phyloP scores from a whole-genome alignment of 2,888 invertebrate species.

The Synanthedon tipuliformis region DNA sequence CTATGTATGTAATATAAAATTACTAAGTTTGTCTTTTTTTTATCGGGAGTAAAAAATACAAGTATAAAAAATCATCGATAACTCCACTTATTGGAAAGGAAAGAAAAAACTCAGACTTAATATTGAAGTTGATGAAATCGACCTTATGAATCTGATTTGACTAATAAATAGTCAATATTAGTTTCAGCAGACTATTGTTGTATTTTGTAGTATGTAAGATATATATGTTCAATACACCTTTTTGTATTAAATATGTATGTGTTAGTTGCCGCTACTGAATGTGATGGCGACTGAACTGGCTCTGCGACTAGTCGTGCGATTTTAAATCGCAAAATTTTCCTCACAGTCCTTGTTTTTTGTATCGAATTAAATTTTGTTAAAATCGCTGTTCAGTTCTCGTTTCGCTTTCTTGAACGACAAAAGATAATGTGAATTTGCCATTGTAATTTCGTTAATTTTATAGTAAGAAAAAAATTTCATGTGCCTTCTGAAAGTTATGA shows the following conservation, averaged over 20 bases:
- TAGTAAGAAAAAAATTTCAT: constrained; percentile 60
- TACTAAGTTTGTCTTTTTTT: too few species aligned
- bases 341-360: too few species aligned
- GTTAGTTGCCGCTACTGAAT: background rate
- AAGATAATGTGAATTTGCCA: constrained; percentile 3
- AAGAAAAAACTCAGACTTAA: too few species aligned
- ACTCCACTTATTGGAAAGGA: too few species aligned
- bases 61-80: too few species aligned
- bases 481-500: constrained; percentile 65
- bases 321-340: background rate
- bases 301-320: background rate
- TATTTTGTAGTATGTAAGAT: constrained; percentile 62
- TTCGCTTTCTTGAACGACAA: background rate
- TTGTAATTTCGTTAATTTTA: constrained; percentile 40
- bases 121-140: too few species aligned
- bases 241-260: constrained; percentile 17
- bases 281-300: background rate
- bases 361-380: too few species aligned
- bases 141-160: constrained; percentile 21
- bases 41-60: too few species aligned
- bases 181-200: constrained; percentile 46
- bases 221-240: constrained; percentile 38
- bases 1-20: too few species aligned
- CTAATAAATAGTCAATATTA: constrained; percentile 20
- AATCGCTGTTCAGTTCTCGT: background rate